These are phyloP conservation scores for Drosophila phalerata DNA, from an alignment of 2,888 invertebrate genomes.

Conservation along the genomic window DNA sequence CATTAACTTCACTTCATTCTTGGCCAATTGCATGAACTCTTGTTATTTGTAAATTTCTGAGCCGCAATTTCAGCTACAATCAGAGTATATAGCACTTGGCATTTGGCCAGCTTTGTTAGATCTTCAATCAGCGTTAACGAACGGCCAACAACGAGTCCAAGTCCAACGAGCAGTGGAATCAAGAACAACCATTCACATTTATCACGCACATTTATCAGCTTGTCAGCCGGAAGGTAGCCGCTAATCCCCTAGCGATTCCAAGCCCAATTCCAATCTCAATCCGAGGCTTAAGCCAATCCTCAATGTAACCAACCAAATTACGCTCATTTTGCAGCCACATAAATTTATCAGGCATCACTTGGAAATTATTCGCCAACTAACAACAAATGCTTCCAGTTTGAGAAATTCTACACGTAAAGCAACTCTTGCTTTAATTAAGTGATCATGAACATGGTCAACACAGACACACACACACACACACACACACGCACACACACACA, in stretches of 20 bases:
- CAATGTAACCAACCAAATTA: conserved; percentile 71
- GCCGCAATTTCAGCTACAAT: conserved; percentile 11
- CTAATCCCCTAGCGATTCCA: conserved; percentile 43
- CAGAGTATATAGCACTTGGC: conserved; percentile 44
- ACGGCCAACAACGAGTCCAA: conserved; percentile 35
- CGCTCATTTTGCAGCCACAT: conserved; percentile 74
- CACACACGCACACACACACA: conserved; percentile 5
- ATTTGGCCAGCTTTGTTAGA: conserved; percentile 57
- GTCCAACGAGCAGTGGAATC: conserved; percentile 19
- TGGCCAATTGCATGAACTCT: conserved; percentile 7
- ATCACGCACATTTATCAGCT: conserved; percentile 77
- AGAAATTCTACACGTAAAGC: conserved; percentile 27
- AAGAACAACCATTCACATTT: conserved; percentile 64
- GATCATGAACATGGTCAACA: conserved; percentile 72
- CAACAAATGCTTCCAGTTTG: conserved; percentile 23
- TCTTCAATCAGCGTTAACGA: conserved; percentile 67
- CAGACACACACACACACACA: conserved; percentile 6
- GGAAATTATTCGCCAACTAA: conserved; percentile 41
- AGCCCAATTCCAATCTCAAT: conserved; percentile 27
- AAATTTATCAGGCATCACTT: conserved; percentile 75
- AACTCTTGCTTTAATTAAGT: conserved; percentile 72
- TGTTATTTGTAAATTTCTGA: conserved; percentile 15
- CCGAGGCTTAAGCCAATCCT: conserved; percentile 21
- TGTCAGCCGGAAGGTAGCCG: conserved; percentile 69
- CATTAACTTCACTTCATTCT: conserved; percentile 6